phyloP scores from a whole-genome alignment of 2,888 invertebrate genomes.

The Lepetodrilus schrolli region DNA sequence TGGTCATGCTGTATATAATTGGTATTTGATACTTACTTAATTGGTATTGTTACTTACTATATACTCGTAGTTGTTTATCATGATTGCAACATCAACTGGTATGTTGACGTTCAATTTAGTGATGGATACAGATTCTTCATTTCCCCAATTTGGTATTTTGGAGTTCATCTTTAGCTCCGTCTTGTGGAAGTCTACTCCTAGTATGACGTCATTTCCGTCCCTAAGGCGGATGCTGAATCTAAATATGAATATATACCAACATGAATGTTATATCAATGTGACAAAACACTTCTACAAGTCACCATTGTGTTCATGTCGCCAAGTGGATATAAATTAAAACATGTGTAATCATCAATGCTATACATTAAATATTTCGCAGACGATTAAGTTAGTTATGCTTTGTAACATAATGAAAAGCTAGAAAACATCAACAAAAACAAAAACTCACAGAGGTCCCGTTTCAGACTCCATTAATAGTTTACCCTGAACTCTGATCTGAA shows the following conservation, averaged over 20 bases:
- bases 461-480: neutral
- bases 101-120: neutral
- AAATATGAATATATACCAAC: too few relatives aligned
- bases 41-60: neutral
- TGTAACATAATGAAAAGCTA: too few relatives aligned
- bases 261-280: too few relatives aligned
- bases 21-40: too few relatives aligned
- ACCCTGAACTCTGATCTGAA: neutral
- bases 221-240: neutral
- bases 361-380: too few relatives aligned
- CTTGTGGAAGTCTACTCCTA: neutral
- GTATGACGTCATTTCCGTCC: neutral
- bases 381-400: too few relatives aligned
- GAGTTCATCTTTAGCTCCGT: constrained; percentile 12
- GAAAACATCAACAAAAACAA: too few relatives aligned
- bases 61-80: neutral
- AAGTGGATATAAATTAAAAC: too few relatives aligned
- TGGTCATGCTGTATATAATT: too few relatives aligned
- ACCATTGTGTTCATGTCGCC: too few relatives aligned
- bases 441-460: neutral
- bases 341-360: too few relatives aligned
- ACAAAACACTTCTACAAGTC: too few relatives aligned
- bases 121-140: neutral
- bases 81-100: neutral
- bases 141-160: neutral